Base-by-base conservation (phyloP, 1,140 invertebrate species). In the Danaus melanippus region DNA sequence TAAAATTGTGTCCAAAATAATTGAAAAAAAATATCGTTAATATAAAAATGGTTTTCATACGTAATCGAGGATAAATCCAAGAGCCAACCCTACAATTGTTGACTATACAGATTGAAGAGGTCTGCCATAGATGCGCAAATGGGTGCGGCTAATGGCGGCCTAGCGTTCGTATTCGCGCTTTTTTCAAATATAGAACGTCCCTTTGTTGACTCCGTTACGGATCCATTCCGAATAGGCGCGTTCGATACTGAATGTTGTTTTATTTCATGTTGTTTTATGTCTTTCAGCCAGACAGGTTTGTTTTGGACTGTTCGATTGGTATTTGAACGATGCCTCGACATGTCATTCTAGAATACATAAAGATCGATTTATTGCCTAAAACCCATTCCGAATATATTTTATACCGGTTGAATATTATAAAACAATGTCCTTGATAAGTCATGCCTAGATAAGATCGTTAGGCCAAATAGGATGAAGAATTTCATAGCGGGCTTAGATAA, bases 41-140 rank as follows among this genome's bases (percentile, higher is more conserved):
- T 32, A 32, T 32, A 32, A 32, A 32, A 32, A 32, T 3, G 21
- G 3, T 32, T 32, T 32, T 32, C 21, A 32, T 32, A 32, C 6
- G 21, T 32, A 32, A 32, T 32, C 21, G 21, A 32, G 49, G 53
- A 56, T 64, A 42, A 56, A 39, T 40, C 9, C 9, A 32, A 32
- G 43, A 49, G 58, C 43, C 79, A 83, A 53, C 82, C 82, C 79
- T 83, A 71, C 64, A 66, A 78, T 80, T 79, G 80, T 80, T 79
- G 72, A 71, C 71, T 67, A 66, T 74, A 78, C 66, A 77, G 75
- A 83, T 85, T 80, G 79, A 85, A 85, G 79, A 83, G 78, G 75
- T 76, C 66, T 63, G 71, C 73, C 77, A 80, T 80, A 79, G 70
- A 74, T 65, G 67, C 67, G 56, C 77, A 77, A 82, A 81, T 79